These are phyloP conservation scores for Acleris emargana DNA, from an alignment of 2,888 invertebrate genomes.

Conservation along the genomic window DNA sequence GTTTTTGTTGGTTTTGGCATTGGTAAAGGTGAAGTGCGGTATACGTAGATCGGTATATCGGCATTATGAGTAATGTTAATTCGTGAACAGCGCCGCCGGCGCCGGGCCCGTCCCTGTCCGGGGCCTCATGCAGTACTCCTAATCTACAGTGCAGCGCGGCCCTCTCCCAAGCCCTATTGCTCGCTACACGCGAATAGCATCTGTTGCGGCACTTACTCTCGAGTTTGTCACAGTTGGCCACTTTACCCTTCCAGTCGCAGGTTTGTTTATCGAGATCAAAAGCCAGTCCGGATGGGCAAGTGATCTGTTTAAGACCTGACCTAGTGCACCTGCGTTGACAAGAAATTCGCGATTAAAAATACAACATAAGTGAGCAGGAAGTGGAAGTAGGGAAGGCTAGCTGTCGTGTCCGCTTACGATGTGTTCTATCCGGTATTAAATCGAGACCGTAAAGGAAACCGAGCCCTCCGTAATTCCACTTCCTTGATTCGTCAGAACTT, in stretches of 20 bases:
- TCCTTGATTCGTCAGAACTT: constrained; percentile 85
- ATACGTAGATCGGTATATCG: not conserved
- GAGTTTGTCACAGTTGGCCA: constrained; percentile 97
- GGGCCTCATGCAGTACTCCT: constrained; percentile 81
- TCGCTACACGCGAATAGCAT: constrained; percentile 78
- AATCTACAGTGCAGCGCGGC: constrained; percentile 80
- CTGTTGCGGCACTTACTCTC: constrained; percentile 93
- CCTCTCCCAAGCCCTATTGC: constrained; percentile 81
- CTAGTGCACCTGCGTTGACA: constrained; percentile 93
- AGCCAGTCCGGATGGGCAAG: constrained; percentile 98
- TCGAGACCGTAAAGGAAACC: constrained; percentile 58
- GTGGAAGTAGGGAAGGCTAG: constrained; percentile 70
- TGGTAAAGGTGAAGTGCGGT: not conserved
- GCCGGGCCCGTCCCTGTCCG: constrained; percentile 49
- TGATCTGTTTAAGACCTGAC: constrained; percentile 98
- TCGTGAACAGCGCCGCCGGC: constrained; percentile 58
- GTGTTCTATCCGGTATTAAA: constrained; percentile 47
- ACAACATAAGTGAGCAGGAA: constrained; percentile 65
- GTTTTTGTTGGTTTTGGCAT: too few relatives aligned
- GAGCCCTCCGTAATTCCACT: constrained; percentile 77
- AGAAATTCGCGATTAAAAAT: constrained; percentile 79
- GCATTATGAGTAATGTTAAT: constrained; percentile 59
- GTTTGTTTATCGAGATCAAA: constrained; percentile 99
- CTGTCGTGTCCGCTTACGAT: constrained; percentile 49
- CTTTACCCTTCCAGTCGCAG: constrained; percentile 99